Percentiles rank a stretch among this genome's conserved stretches.
Evolutionary conservation across 2,113 vertebrate species (phyloP).

Genomic region (Megalops atlanticus): DNA sequence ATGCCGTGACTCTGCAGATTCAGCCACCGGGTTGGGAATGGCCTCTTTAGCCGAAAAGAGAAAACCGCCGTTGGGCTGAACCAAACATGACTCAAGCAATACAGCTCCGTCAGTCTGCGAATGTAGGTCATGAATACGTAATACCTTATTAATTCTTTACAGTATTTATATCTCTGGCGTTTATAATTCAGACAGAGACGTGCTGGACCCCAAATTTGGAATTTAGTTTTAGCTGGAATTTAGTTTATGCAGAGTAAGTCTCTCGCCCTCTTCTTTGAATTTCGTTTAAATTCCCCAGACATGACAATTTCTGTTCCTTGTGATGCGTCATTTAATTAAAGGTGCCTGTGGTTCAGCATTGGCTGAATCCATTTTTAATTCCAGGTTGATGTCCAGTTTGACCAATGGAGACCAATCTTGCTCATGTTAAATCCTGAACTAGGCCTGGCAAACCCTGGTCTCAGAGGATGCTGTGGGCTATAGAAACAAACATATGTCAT

Average conservation of each 20-base stretch:
- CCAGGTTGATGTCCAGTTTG: too few relatives aligned
- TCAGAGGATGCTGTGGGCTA: too few relatives aligned
- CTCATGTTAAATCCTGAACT: too few relatives aligned
- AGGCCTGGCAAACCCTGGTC: too few relatives aligned
- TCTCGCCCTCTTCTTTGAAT: background rate
- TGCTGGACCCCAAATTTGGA: too few relatives aligned
- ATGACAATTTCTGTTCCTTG: background rate
- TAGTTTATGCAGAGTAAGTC: background rate
- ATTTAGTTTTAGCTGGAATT: too few relatives aligned
- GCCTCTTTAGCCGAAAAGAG: background rate
- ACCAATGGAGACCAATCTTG: too few relatives aligned
- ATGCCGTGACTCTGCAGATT: too few relatives aligned
- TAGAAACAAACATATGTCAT: too few relatives aligned
- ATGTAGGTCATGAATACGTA: background rate
- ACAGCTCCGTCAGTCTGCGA: background rate
- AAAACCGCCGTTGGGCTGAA: background rate
- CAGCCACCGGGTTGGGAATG: too few relatives aligned
- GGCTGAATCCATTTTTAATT: background rate
- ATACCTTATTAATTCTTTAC: background rate
- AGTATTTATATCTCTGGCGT: background rate
- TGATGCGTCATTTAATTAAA: background rate
- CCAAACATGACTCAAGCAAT: background rate
- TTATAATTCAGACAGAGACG: too few relatives aligned
- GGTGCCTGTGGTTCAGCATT: background rate
- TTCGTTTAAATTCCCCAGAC: background rate